Conservation (phyloP, 2,113 vertebrate genomes). For the Glaucomys volans region DNA sequence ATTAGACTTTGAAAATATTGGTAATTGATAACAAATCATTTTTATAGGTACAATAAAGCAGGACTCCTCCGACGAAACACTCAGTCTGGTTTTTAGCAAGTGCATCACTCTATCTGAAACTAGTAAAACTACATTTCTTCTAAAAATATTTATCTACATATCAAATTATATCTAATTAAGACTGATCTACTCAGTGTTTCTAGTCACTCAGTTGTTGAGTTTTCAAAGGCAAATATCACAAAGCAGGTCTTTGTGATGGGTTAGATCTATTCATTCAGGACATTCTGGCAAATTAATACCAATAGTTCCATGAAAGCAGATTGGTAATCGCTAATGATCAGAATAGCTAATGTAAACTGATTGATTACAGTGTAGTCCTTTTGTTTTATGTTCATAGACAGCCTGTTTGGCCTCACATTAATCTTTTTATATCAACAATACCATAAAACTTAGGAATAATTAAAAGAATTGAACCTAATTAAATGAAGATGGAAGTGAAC, state of each 20-base stretch:
- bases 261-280: not conserved
- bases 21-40: not conserved
- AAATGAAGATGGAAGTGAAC: not conserved
- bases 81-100: not conserved
- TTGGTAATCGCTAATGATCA: not conserved
- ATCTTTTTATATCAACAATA: slow-evolving; percentile 4
- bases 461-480: not conserved
- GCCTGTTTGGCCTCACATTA: not conserved
- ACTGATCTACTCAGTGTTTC: not conserved
- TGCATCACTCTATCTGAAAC: not conserved
- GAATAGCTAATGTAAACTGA: not conserved
- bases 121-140: not conserved
- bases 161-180: not conserved
- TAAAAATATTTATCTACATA: not conserved
- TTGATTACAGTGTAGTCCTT: not conserved
- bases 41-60: not conserved
- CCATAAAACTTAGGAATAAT: not conserved
- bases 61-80: not conserved
- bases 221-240: not conserved
- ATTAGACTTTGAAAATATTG: slow-evolving; percentile 22
- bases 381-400: not conserved
- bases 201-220: not conserved
- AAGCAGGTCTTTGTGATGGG: not conserved
- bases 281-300: not conserved
- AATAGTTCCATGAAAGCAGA: not conserved